Conservation (phyloP, 2,888 invertebrate genomes). For the Sesamia inferens region DNA sequence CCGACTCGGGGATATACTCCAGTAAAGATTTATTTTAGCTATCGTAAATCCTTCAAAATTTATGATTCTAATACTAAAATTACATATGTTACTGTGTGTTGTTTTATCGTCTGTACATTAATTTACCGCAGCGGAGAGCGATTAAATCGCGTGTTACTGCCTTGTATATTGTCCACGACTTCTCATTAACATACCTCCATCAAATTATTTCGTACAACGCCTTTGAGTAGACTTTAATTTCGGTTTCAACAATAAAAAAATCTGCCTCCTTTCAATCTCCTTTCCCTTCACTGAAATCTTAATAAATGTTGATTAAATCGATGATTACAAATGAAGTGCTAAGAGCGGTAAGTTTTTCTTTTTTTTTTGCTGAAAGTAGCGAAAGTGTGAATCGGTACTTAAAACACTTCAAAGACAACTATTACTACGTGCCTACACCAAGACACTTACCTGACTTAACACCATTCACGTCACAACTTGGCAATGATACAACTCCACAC, state of each 20-base stretch:
- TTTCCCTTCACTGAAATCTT: slow-evolving; percentile 22
- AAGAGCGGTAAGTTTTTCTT: neutral
- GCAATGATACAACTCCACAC: slow-evolving; percentile 14
- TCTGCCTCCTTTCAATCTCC: neutral
- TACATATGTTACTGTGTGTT: slow-evolving; percentile 34
- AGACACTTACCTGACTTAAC: slow-evolving; percentile 3
- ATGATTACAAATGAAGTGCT: slow-evolving; percentile 4
- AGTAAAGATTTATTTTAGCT: slow-evolving; percentile 27
- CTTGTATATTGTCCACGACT: slow-evolving; percentile 21
- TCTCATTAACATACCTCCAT: slow-evolving; percentile 16
- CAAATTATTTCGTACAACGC: neutral
- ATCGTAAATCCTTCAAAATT: slow-evolving; percentile 29
- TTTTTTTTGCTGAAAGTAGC: no score
- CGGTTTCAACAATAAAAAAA: slow-evolving; percentile 14
- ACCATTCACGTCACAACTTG: slow-evolving; percentile 14
- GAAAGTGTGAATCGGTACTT: no score
- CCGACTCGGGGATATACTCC: neutral
- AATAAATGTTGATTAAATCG: slow-evolving; percentile 43
- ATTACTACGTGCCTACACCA: neutral
- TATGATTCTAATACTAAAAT: slow-evolving; percentile 42
- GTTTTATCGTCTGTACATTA: slow-evolving; percentile 43
- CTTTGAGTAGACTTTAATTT: slow-evolving; percentile 10
- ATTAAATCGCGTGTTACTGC: slow-evolving; percentile 21
- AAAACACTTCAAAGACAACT: neutral
- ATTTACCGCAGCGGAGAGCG: slow-evolving; percentile 20